phyloP scores from a whole-genome alignment of 1,140 invertebrate genomes.

The Camponotus vicinus region DNA sequence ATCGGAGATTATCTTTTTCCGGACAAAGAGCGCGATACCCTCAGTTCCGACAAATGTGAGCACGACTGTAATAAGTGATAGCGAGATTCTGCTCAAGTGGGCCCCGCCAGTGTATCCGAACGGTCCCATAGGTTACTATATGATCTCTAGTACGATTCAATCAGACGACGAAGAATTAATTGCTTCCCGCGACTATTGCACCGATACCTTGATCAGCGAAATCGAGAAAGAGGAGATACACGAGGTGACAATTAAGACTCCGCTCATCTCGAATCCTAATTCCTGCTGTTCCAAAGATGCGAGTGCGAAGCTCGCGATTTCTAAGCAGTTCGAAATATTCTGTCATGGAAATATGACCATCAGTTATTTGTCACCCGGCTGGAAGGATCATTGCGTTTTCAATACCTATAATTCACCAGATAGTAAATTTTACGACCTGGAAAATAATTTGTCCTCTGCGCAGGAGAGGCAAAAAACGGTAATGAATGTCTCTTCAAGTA shows the following conservation, averaged over 20 bases:
- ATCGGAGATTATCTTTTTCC: conserved; percentile 88
- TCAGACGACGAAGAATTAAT: conserved; percentile 83
- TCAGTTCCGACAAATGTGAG: conserved; percentile 86
- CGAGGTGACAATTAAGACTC: conserved; percentile 67
- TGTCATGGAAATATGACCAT: conserved; percentile 75
- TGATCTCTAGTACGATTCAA: conserved; percentile 84
- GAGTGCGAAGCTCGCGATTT: not conserved
- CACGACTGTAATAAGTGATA: conserved; percentile 80
- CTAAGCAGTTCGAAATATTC: conserved; percentile 77
- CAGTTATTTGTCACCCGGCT: conserved; percentile 66
- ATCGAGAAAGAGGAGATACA: conserved; percentile 47
- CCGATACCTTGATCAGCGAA: conserved; percentile 69
- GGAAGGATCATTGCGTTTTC: conserved; percentile 75
- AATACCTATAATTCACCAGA: conserved; percentile 67
- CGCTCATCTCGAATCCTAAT: not conserved
- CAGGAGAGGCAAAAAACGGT: conserved; percentile 7
- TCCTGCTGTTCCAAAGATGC: conserved; percentile 75
- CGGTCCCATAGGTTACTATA: conserved; percentile 89
- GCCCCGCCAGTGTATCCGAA: conserved; percentile 88
- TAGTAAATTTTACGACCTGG: conserved; percentile 50
- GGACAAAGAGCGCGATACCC: conserved; percentile 88
- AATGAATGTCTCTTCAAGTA: not conserved
- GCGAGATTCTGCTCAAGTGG: conserved; percentile 88
- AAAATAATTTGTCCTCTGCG: conserved; percentile 56
- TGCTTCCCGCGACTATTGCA: conserved; percentile 88